Conservation (phyloP, 64 coral and sea anemone species). For the Catalaphyllia jardinei region DNA sequence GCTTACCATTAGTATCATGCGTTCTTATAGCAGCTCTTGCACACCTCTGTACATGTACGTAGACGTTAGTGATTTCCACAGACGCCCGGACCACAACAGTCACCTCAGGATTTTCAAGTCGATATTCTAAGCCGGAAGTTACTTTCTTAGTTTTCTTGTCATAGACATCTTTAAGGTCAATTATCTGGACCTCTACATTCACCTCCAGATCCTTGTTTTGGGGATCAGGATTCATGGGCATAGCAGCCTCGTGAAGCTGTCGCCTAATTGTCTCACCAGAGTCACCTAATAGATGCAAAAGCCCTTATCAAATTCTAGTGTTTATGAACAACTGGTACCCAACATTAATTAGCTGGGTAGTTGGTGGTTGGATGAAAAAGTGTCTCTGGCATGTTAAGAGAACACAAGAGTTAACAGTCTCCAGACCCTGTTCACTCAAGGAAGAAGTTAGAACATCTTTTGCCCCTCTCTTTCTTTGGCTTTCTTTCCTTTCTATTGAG, state of each 20-base stretch:
- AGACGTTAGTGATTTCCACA: not conserved
- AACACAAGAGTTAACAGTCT: too few relatives aligned
- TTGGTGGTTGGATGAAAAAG: too few relatives aligned
- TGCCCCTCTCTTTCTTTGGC: too few relatives aligned
- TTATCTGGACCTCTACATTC: not conserved
- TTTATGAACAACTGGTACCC: too few relatives aligned
- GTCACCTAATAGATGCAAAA: not conserved
- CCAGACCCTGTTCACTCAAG: too few relatives aligned
- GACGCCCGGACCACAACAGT: not conserved
- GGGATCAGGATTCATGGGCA: not conserved
- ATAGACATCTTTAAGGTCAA: conserved; percentile 16
- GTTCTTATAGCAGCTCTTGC: conserved; percentile 15
- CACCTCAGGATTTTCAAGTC: not conserved
- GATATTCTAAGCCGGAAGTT: not conserved
- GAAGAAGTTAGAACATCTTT: too few relatives aligned
- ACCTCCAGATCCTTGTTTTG: not conserved
- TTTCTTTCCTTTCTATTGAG: too few relatives aligned
- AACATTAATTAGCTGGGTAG: too few relatives aligned
- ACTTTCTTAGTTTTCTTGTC: conserved; percentile 19
- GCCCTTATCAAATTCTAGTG: too few relatives aligned
- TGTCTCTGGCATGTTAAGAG: too few relatives aligned
- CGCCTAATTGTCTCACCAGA: not conserved
- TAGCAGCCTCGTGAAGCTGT: not conserved
- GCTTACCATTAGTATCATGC: conserved; percentile 21
- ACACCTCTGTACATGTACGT: not conserved